Evolutionary conservation across 2,797 vertebrate species (phyloP).

Genomic region (Odontamblyopus lacepedii): DNA sequence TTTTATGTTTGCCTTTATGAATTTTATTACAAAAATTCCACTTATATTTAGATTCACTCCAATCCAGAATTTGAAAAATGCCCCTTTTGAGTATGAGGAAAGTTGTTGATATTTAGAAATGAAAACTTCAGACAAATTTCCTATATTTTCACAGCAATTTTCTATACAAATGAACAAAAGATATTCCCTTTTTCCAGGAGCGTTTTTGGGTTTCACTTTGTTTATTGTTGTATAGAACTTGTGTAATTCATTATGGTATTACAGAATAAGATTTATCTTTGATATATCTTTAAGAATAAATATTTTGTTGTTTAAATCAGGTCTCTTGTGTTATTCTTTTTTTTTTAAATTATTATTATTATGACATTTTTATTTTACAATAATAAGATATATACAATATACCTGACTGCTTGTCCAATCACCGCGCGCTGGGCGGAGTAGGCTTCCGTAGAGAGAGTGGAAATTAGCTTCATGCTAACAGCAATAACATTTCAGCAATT

Average conservation of each 20-base stretch:
- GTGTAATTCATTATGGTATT: conserved; percentile 82
- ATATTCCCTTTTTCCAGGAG: conserved; percentile 33
- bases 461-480: too few relatives aligned
- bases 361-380: too few relatives aligned
- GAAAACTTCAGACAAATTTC: neutral
- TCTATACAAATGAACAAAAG: conserved; percentile 15
- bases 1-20: conserved; percentile 20
- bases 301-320: conserved; percentile 73
- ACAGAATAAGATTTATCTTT: conserved; percentile 87
- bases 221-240: conserved; percentile 87
- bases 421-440: neutral
- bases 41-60: conserved; percentile 13
- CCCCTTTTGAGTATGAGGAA: conserved; percentile 1
- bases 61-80: conserved; percentile 10
- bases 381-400: too few relatives aligned
- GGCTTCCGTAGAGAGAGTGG: too few relatives aligned
- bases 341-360: neutral
- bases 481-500: too few relatives aligned
- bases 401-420: neutral
- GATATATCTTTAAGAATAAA: conserved; percentile 94
- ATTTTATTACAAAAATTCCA: conserved; percentile 25
- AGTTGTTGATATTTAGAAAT: neutral
- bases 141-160: conserved; percentile 24
- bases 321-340: conserved; percentile 30
- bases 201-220: conserved; percentile 54